Base-by-base conservation (phyloP, 2,113 vertebrate species). In the Nycticebus coucang region DNA sequence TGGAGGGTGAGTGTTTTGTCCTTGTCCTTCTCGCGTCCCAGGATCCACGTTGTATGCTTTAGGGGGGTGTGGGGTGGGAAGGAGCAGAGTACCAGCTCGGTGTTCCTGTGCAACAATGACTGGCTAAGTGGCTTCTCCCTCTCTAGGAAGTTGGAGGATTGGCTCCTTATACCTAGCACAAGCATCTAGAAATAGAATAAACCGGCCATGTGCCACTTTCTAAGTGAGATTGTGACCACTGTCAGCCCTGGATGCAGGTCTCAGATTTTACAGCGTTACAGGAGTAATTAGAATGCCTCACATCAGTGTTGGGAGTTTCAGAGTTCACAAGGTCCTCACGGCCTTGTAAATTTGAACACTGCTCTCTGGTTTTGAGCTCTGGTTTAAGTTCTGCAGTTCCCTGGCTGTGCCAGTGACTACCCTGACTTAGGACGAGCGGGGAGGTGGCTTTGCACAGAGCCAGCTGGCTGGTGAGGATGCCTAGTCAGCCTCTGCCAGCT, bases 31-130 rank as follows among this genome's bases (percentile, higher is more conserved):
- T 71, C 45, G 2, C 69, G 28, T 75, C 55, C 64, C 10, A 2
- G 4, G 28, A 50, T 3, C 68, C 30, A 28, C 0, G 1, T 72
- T 83, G 59, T 84, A 64, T 26, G 1, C 50, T 21, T 71, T 15
- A 18, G 59, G 30, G 35, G 62, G 50, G 18, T 41, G 3, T 0
- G 8, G 10, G 66, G 41, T 9, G 19, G 28, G 2, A 1, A 2
- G 45, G 3, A 2, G 64, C 19, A 30, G 57, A 53, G 26, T 50
- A 7, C 45, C 45, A 50, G 45, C 45, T 53, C 33, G 33, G 1
- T 35, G 57, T 41, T 30, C 37, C 57, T 53, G 19, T 2, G 6
- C 7, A 57, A 1, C 2, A 3, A 24, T 13, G 13, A 17, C 17
- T 30, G 88, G 22, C 18, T 2, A 3, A 7, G 2, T 2, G 41